phyloP scores from a whole-genome alignment of 2,888 invertebrate genomes.

The Pharmacophagus antenor region DNA sequence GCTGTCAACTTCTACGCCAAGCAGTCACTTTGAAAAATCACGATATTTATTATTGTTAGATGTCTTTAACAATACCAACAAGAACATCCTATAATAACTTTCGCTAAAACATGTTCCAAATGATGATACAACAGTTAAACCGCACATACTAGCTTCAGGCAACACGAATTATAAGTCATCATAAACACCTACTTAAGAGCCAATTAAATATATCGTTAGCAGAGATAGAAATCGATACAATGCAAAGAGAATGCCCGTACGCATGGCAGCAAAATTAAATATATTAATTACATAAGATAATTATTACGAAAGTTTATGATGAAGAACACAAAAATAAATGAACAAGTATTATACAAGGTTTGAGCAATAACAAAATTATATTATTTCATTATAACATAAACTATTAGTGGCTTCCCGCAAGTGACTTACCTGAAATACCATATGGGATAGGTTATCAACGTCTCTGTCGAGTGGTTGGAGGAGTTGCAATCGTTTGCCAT shows the following conservation, averaged over 20 bases:
- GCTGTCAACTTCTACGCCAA: no score
- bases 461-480: slow-evolving; percentile 92
- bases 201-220: slow-evolving; percentile 19
- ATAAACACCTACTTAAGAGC: slow-evolving; percentile 17
- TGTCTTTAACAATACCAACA: not conserved
- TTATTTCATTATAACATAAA: not conserved
- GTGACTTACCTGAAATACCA: slow-evolving; percentile 89
- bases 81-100: not conserved
- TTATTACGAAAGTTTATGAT: not conserved
- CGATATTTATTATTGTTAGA: not conserved
- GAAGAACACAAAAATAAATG: not conserved
- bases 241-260: slow-evolving; percentile 4
- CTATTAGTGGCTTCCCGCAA: no score
- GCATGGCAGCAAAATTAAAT: slow-evolving; percentile 11
- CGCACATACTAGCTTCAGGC: slow-evolving; percentile 4
- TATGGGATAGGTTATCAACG: slow-evolving; percentile 91
- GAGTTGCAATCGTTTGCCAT: slow-evolving; percentile 90
- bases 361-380: not conserved
- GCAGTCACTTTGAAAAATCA: no score
- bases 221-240: slow-evolving; percentile 8
- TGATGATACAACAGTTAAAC: slow-evolving; percentile 12
- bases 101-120: not conserved
- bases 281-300: slow-evolving; percentile 15
- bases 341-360: not conserved
- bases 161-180: slow-evolving; percentile 2